Evolutionary conservation across 2,797 vertebrate species (phyloP).

Genomic region (Karalla daura): DNA sequence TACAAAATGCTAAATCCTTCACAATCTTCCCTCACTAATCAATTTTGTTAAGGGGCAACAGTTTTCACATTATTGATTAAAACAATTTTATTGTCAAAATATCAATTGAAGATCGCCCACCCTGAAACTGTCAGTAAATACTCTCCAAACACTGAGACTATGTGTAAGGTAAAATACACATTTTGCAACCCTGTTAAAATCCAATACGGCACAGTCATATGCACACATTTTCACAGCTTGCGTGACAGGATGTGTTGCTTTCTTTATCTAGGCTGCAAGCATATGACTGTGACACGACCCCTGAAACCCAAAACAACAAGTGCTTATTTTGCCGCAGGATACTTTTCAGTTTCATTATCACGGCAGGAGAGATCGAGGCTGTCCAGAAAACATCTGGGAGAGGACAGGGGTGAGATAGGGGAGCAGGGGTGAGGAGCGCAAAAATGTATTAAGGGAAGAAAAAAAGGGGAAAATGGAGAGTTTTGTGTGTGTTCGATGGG

Average conservation of each 20-base stretch:
- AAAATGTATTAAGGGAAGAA: background rate
- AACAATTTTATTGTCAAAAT: too few relatives aligned
- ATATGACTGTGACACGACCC: conserved; percentile 26
- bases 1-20: background rate
- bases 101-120: background rate
- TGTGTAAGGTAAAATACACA: background rate
- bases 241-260: conserved; percentile 47
- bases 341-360: conserved; percentile 36
- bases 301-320: conserved; percentile 36
- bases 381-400: conserved; percentile 35
- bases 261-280: conserved; percentile 22
- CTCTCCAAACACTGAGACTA: background rate
- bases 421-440: background rate
- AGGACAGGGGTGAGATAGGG: conserved; percentile 4
- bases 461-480: conserved; percentile 58
- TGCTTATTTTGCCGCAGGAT: conserved; percentile 24
- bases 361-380: conserved; percentile 2
- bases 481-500: too few relatives aligned
- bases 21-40: background rate
- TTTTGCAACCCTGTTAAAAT: background rate
- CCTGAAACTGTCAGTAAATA: background rate
- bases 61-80: background rate
- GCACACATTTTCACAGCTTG: conserved; percentile 19
- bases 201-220: background rate
- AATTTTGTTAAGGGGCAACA: background rate